Evolutionary conservation across 2,888 invertebrate species (phyloP).

Genomic region (Catocala sponsa): DNA sequence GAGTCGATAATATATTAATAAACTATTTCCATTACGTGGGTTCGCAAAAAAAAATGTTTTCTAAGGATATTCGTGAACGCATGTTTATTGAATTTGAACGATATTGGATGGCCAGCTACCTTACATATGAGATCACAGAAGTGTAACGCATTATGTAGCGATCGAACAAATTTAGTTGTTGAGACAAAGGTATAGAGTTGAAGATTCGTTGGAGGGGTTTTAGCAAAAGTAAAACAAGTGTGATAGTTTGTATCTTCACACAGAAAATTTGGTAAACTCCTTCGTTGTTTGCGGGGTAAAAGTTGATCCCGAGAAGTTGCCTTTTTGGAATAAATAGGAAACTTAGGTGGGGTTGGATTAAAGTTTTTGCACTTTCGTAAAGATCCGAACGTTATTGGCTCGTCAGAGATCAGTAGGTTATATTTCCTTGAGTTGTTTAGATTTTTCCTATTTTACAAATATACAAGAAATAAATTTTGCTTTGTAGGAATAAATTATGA

Average conservation of each 20-base stretch:
- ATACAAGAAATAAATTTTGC: too few relatives aligned
- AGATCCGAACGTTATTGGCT: constrained; percentile 10
- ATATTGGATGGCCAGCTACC: constrained; percentile 43
- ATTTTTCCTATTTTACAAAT: too few relatives aligned
- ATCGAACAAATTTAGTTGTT: constrained; percentile 11
- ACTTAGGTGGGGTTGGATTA: constrained; percentile 35
- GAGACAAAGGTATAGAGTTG: neutral
- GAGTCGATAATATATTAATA: constrained; percentile 41
- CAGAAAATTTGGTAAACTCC: constrained; percentile 54
- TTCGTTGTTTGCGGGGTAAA: constrained; percentile 42
- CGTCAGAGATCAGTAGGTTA: constrained; percentile 5
- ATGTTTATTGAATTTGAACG: constrained; percentile 59
- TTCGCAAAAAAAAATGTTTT: constrained; percentile 31
- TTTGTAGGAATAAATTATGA: too few relatives aligned
- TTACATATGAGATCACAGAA: constrained; percentile 20
- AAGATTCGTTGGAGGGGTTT: constrained; percentile 10
- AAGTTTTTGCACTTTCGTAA: constrained; percentile 37
- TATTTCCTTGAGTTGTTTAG: constrained; percentile 3
- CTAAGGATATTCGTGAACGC: constrained; percentile 41
- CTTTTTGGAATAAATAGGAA: constrained; percentile 51
- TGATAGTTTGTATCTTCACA: constrained; percentile 41
- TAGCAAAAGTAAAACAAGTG: constrained; percentile 20
- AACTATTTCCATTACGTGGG: constrained; percentile 38
- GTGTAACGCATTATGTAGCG: constrained; percentile 11
- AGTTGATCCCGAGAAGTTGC: constrained; percentile 51